phyloP scores from a whole-genome alignment of 92 coral and sea anemone genomes.

The Palythoa caribaeorum region DNA sequence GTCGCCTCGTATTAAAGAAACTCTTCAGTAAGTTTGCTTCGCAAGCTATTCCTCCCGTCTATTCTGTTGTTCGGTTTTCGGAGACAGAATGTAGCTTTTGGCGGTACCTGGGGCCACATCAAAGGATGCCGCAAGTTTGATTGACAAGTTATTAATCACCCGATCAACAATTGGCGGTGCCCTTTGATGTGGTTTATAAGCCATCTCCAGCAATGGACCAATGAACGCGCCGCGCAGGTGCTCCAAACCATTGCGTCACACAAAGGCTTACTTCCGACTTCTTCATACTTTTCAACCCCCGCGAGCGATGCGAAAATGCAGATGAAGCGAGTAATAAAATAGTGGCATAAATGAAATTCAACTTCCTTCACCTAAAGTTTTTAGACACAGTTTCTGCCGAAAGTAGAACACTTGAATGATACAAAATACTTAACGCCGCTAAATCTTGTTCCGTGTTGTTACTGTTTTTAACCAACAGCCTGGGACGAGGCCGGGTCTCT shows the following conservation, averaged over 20 bases:
- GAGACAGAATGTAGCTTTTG: constrained; percentile 74
- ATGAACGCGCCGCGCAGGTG: constrained; percentile 78
- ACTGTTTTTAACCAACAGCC: neutral
- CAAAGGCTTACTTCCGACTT: constrained; percentile 41
- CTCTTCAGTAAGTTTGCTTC: constrained; percentile 65
- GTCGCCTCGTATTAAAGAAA: constrained; percentile 75
- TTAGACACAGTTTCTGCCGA: neutral
- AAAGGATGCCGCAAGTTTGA: constrained; percentile 93
- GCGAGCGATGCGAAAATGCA: constrained; percentile 32
- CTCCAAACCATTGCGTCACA: constrained; percentile 51
- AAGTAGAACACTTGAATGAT: neutral
- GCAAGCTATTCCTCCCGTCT: constrained; percentile 65
- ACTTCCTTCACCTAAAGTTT: constrained; percentile 7
- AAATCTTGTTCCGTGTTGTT: neutral
- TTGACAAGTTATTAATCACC: constrained; percentile 99
- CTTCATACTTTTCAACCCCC: constrained; percentile 44
- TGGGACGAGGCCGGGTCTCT: neutral
- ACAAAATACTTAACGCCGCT: constrained; percentile 14
- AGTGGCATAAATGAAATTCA: constrained; percentile 4
- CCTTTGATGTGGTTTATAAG: constrained; percentile 53
- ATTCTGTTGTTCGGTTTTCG: constrained; percentile 81
- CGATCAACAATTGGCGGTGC: constrained; percentile 78
- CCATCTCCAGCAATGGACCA: constrained; percentile 75
- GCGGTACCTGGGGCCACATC: constrained; percentile 89
- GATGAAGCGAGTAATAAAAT: neutral